Evolutionary conservation across 1,140 invertebrate genomes (phyloP).

Genomic region (Paraescarpia echinospica): DNA sequence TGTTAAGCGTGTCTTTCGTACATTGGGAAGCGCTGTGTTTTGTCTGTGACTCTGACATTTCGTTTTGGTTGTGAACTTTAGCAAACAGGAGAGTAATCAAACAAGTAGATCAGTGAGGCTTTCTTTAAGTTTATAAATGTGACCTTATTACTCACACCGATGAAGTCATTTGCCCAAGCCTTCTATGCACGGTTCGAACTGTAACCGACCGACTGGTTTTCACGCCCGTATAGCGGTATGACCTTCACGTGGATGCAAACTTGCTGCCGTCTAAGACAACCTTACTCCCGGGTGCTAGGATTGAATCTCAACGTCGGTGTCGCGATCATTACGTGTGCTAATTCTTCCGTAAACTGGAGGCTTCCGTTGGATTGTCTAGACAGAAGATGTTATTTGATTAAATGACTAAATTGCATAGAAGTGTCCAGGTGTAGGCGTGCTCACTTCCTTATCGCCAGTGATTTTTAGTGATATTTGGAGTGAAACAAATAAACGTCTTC

Average conservation of each 20-base stretch:
- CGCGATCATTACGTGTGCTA: neutral
- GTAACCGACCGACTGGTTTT: neutral
- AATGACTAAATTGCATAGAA: neutral
- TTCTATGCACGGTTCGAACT: neutral
- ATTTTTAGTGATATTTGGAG: too few species aligned
- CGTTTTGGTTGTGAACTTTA: too few species aligned
- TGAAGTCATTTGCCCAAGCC: neutral
- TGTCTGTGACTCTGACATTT: too few species aligned
- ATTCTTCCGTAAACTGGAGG: neutral
- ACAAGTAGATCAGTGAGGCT: neutral
- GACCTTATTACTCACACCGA: neutral
- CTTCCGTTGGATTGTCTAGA: neutral
- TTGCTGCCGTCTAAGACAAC: neutral
- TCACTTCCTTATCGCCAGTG: neutral
- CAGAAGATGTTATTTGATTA: neutral
- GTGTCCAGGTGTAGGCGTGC: neutral
- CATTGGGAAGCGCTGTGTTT: too few species aligned
- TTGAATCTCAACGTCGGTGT: neutral
- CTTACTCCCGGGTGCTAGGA: neutral
- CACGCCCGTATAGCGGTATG: neutral
- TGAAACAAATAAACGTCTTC: too few species aligned
- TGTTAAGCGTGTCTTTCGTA: too few species aligned
- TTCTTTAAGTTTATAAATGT: neutral
- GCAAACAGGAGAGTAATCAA: too few species aligned
- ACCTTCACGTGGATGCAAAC: neutral